A percentile compares a stretch with the other conserved stretches of the same genome.
phyloP scores from a whole-genome alignment of 2,888 invertebrate genomes.

The Hirtodrosophila cameraria region DNA sequence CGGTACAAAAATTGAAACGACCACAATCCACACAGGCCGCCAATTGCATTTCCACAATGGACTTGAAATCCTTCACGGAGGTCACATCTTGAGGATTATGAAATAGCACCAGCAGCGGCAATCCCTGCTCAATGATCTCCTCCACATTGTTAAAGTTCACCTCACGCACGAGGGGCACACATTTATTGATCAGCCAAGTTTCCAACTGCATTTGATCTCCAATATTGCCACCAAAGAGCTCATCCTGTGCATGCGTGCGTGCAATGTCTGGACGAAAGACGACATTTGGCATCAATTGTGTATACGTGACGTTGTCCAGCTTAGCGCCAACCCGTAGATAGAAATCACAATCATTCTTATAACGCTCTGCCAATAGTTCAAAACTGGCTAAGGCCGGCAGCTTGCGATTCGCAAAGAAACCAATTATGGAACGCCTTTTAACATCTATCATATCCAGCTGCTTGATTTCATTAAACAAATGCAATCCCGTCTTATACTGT shows the following conservation, averaged over 20 bases:
- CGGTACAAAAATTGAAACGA: conserved; percentile 45
- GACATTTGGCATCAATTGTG: conserved; percentile 30
- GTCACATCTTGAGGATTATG: conserved; percentile 35
- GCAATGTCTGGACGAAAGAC: conserved; percentile 51
- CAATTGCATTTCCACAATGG: conserved; percentile 59
- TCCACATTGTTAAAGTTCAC: conserved; percentile 58
- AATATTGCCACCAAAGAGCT: conserved; percentile 10
- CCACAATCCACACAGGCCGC: conserved; percentile 14
- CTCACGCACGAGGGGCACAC: conserved; percentile 50
- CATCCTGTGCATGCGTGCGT: conserved; percentile 45
- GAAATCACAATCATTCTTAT: conserved; percentile 60
- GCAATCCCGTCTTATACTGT: conserved; percentile 28
- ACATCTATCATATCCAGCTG: conserved; percentile 35
- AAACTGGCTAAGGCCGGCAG: not conserved
- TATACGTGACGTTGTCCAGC: conserved; percentile 16
- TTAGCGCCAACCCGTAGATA: conserved; percentile 30
- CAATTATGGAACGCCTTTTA: conserved; percentile 43
- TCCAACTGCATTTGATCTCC: conserved; percentile 12
- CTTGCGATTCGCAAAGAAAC: conserved; percentile 30
- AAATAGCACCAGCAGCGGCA: conserved; percentile 54
- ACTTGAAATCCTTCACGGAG: conserved; percentile 56
- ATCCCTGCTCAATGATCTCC: conserved; percentile 55
- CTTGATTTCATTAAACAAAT: not conserved
- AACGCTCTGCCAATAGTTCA: conserved; percentile 42
- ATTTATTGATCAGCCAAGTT: conserved; percentile 41